phyloP scores from a whole-genome alignment of 2,113 vertebrate species.

The Thomomys bottae region DNA sequence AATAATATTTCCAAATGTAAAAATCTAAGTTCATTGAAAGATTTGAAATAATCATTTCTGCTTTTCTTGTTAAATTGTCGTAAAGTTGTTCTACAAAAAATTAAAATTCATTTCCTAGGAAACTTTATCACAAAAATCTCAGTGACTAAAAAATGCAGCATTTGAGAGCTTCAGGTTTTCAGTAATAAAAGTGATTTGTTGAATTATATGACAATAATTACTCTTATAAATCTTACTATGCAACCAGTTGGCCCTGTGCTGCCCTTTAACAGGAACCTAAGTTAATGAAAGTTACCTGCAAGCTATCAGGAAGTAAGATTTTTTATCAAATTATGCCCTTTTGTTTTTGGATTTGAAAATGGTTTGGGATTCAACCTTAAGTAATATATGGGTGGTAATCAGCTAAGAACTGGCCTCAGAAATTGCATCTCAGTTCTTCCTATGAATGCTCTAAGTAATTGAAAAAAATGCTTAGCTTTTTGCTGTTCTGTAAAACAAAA shows the following conservation, averaged over 20 bases:
- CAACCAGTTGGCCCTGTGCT: conserved; percentile 58
- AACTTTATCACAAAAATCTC: background rate
- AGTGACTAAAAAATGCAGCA: conserved; percentile 44
- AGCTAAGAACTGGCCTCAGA: background rate
- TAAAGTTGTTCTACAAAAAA: conserved; percentile 16
- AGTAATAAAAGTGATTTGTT: conserved; percentile 76
- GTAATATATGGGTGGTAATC: background rate
- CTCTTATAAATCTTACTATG: conserved; percentile 71
- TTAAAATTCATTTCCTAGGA: conserved; percentile 51
- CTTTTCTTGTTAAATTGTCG: conserved; percentile 48
- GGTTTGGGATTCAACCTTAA: conserved; percentile 48
- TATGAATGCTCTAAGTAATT: background rate
- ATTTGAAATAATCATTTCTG: conserved; percentile 36
- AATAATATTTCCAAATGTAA: conserved; percentile 14
- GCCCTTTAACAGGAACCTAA: conserved; percentile 75
- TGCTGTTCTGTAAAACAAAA: background rate
- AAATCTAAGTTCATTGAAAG: conserved; percentile 2
- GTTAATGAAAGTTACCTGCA: conserved; percentile 72
- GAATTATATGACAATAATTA: conserved; percentile 73
- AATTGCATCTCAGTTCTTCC: background rate
- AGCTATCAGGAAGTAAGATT: conserved; percentile 59
- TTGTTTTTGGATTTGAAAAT: conserved; percentile 62
- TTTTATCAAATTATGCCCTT: conserved; percentile 78
- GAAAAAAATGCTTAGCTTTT: conserved; percentile 4
- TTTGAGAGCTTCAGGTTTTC: conserved; percentile 58